These are phyloP conservation scores for Mimachlamys varia DNA, from an alignment of 2,888 invertebrate species.

Conservation along the genomic window DNA sequence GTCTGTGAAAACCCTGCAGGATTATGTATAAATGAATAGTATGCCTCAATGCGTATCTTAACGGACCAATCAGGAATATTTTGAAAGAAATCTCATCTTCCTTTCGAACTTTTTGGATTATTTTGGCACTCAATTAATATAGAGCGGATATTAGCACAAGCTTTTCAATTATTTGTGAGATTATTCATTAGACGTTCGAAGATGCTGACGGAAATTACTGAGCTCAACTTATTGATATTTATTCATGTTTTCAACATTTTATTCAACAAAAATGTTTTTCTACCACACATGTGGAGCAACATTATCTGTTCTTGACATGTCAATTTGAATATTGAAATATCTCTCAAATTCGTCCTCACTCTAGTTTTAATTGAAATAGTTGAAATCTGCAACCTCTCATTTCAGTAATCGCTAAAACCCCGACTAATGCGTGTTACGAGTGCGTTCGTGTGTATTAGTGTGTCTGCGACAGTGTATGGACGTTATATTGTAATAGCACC, in stretches of 20 bases:
- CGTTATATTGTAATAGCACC: too few relatives aligned
- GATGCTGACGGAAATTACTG: not conserved
- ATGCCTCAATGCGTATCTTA: too few relatives aligned
- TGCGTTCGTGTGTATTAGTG: too few relatives aligned
- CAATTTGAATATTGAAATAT: not conserved
- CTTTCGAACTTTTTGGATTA: not conserved
- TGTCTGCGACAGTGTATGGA: too few relatives aligned
- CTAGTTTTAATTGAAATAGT: too few relatives aligned
- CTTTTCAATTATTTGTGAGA: not conserved
- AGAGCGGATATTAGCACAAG: not conserved
- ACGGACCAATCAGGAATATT: too few relatives aligned
- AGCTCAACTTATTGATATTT: conserved; percentile 3
- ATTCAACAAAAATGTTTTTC: not conserved
- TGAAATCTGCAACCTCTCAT: too few relatives aligned
- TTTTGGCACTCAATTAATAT: not conserved
- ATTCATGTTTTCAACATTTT: not conserved
- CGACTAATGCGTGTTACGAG: too few relatives aligned
- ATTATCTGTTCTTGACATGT: not conserved
- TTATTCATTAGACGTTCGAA: not conserved
- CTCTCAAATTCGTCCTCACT: too few relatives aligned
- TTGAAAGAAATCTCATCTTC: not conserved
- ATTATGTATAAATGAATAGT: too few relatives aligned
- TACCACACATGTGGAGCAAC: not conserved
- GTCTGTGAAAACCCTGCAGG: too few relatives aligned
- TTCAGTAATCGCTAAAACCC: too few relatives aligned